Evolutionary conservation across 1,140 invertebrate species (phyloP).

Genomic region (Octopus sinensis): DNA sequence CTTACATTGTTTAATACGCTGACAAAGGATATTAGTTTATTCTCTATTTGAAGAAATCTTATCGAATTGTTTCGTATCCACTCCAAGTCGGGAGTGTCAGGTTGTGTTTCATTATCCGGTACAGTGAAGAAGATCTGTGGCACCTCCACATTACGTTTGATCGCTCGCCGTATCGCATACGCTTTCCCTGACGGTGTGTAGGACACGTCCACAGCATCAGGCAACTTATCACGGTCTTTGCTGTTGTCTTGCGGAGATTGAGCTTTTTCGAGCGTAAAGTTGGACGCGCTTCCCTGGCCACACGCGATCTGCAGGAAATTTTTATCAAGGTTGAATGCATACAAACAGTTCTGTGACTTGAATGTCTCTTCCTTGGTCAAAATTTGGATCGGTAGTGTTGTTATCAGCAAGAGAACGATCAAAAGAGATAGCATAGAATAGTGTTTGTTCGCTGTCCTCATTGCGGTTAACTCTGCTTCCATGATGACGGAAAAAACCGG

Average conservation of each 20-base stretch:
- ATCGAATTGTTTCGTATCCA: constrained; percentile 1
- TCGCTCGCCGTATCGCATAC: not conserved
- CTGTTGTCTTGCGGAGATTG: not conserved
- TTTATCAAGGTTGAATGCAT: not conserved
- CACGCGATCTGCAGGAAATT: not conserved
- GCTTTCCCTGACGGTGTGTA: not conserved
- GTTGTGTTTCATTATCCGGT: not conserved
- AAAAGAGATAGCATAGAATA: not conserved
- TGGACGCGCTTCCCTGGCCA: not conserved
- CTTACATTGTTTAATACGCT: not conserved
- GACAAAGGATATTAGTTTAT: not conserved
- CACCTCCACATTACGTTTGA: not conserved
- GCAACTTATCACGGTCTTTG: not conserved
- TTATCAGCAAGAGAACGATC: not conserved
- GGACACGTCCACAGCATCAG: not conserved
- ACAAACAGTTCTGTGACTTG: not conserved
- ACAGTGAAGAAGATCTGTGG: not conserved
- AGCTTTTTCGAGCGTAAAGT: not conserved
- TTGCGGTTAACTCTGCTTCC: not conserved
- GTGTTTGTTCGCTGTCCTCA: not conserved
- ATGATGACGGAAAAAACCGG: not conserved
- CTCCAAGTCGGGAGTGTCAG: not conserved
- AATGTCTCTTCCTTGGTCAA: not conserved
- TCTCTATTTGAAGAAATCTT: not conserved
- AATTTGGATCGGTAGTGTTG: not conserved